Base-by-base conservation (phyloP, 2,113 vertebrate species). In the Pangasianodon gigas region DNA sequence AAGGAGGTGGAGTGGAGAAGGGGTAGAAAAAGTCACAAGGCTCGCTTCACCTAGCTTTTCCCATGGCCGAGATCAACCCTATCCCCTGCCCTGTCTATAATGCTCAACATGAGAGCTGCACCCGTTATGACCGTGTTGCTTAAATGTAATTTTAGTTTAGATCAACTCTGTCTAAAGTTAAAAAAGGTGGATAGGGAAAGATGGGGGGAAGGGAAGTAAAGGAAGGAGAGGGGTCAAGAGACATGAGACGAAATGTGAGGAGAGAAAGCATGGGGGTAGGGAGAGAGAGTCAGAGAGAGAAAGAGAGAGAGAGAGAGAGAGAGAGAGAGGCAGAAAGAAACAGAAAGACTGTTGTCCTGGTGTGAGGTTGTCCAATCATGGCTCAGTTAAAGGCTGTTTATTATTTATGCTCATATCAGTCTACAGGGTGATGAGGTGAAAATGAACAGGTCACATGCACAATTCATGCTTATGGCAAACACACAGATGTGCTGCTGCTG, bases 1-100 rank as follows among this genome's bases (percentile, higher is more conserved):
- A 74, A 88, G 62, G 80, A 90, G 91, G 75, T 84, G 37, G 56
- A 62, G 82, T 62, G 80, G 89, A 85, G 89, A 88, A 87, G 21
- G 52, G 75, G 46, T 75, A 71, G 86, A 89, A 89, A 91, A 91
- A 90, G 90, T 92, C 93, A 93, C 93, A 93, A 90, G 91, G 90
- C 87, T 89, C n/a, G 80, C 69, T 93, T 91, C 91, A 93, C 90
- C 91, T 90, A 90, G 92, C 92, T 90, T 92, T 91, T 94, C 92
- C 91, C 92, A 93, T 90, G 90, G 82, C 90, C 75, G 91, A 88
- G 82, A 90, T 87, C 92, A 90, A 92, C 56, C 37, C 11, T 10
- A 84, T 84, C 83, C 91, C 65, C 32, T 87, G 92, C 80, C 91
- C 81, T 85, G 85, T 89, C 89, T 90, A 93, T 92, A 92, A 94